phyloP scores from a whole-genome alignment of 2,113 vertebrate species.

The Cephalopholis sonnerati region DNA sequence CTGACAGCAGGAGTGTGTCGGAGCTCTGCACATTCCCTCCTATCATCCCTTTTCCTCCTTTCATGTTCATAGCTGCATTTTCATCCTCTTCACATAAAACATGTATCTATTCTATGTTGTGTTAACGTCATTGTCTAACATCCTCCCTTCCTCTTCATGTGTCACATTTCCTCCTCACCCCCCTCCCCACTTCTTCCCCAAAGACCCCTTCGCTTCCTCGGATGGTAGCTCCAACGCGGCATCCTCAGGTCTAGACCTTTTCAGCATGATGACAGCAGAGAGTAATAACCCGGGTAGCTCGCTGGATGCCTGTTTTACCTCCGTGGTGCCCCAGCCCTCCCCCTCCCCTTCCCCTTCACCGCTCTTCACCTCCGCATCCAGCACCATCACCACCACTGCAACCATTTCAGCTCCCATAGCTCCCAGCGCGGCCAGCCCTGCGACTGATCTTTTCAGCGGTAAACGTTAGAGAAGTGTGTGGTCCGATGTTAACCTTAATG shows the following conservation, averaged over 20 bases:
- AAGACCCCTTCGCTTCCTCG: constrained; percentile 96
- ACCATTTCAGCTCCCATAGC: constrained; percentile 87
- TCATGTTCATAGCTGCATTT: not conserved
- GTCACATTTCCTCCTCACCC: constrained; percentile 31
- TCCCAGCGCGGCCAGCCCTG: constrained; percentile 85
- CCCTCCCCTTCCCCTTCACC: constrained; percentile 71
- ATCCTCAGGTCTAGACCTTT: constrained; percentile 94
- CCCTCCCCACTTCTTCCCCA: constrained; percentile 71
- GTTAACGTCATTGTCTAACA: constrained; percentile 47
- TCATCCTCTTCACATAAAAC: not conserved
- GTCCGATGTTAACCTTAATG: constrained; percentile 4
- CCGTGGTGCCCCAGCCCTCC: constrained; percentile 57
- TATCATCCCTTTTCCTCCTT: constrained; percentile 13
- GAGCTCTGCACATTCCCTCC: constrained; percentile 24
- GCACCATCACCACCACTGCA: constrained; percentile 89
- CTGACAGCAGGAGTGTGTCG: constrained; percentile 38
- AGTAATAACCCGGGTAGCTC: constrained; percentile 82
- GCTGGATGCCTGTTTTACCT: constrained; percentile 77
- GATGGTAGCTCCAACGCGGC: constrained; percentile 86
- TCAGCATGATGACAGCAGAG: constrained; percentile 93
- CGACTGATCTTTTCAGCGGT: constrained; percentile 98
- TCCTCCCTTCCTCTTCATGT: constrained; percentile 49
- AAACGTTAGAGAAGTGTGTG: constrained; percentile 82
- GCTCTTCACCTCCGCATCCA: constrained; percentile 66
- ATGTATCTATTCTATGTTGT: constrained; percentile 20